phyloP scores from a whole-genome alignment of 2,113 vertebrate species.

The Alligator sinensis region DNA sequence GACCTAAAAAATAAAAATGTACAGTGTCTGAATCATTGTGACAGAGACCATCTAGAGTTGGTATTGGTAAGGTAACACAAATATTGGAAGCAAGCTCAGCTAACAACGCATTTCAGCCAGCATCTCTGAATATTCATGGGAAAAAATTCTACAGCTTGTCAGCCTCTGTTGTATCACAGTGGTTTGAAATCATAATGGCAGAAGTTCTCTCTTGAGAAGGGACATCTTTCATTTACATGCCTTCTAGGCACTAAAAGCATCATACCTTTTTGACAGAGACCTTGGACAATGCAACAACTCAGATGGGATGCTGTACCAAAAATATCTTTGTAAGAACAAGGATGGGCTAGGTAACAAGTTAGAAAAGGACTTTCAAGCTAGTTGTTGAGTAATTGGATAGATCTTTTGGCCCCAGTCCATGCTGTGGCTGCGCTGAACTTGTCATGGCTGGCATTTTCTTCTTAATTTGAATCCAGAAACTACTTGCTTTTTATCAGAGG shows the following conservation, averaged over 20 bases:
- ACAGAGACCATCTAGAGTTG: conserved; percentile 22
- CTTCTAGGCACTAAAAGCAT: conserved; percentile 27
- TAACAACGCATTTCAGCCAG: conserved; percentile 6
- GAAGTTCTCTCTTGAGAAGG: conserved; percentile 26
- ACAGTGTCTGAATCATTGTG: not conserved
- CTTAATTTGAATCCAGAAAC: not conserved
- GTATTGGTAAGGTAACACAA: conserved; percentile 12
- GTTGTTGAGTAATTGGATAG: not conserved
- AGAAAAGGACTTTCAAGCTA: not conserved
- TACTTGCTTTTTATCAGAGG: not conserved
- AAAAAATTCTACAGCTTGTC: not conserved
- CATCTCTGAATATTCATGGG: not conserved
- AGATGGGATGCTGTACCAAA: conserved; percentile 12
- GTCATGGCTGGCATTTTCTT: not conserved
- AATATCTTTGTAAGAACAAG: not conserved
- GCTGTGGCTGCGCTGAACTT: not conserved
- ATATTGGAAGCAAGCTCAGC: conserved; percentile 15
- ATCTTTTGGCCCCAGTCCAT: not conserved
- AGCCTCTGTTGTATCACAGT: not conserved
- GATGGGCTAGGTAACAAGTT: not conserved
- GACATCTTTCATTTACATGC: conserved; percentile 54
- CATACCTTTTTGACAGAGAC: not conserved
- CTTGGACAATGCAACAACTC: conserved; percentile 19
- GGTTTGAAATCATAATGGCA: conserved; percentile 44
- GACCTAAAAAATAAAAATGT: conserved; percentile 54